These are phyloP conservation scores for Phylloscopus collybita DNA, from an alignment of 2,797 vertebrate species.

Conservation along the genomic window DNA sequence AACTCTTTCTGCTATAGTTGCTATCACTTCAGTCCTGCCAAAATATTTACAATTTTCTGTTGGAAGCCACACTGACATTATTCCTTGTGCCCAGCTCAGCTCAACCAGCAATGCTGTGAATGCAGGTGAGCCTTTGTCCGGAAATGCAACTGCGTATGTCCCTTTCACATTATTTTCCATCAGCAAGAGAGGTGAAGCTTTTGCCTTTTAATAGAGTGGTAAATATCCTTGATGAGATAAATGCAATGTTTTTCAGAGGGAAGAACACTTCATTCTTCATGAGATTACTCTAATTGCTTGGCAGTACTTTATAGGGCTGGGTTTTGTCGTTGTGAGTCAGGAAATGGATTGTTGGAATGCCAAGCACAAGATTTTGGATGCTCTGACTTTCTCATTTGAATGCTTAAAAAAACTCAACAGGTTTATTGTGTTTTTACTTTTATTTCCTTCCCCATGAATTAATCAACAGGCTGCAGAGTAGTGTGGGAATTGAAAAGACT, in stretches of 20 bases:
- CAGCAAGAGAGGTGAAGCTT: not conserved
- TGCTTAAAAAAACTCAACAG: not conserved
- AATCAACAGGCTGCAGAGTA: not conserved
- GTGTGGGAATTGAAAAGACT: not conserved
- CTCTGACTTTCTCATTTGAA: not conserved
- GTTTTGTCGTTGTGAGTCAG: not conserved
- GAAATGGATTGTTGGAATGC: not conserved
- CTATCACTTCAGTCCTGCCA: not conserved
- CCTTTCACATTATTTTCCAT: not conserved
- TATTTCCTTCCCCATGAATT: not conserved
- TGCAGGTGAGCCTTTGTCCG: not conserved
- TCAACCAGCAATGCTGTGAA: not conserved
- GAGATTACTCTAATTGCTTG: constrained; percentile 9
- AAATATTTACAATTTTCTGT: not conserved
- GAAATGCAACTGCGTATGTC: not conserved
- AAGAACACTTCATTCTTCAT: not conserved
- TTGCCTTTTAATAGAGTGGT: not conserved
- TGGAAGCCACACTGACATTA: not conserved
- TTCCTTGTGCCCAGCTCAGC: not conserved
- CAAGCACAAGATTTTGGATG: not conserved
- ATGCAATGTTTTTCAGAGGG: constrained; percentile 4
- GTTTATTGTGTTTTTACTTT: not conserved
- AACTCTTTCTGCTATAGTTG: not conserved
- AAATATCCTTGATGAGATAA: constrained; percentile 21
- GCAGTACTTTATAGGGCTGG: not conserved